Evolutionary conservation across 2,797 vertebrate genomes (phyloP).

Genomic region (Urophycis tenuis): DNA sequence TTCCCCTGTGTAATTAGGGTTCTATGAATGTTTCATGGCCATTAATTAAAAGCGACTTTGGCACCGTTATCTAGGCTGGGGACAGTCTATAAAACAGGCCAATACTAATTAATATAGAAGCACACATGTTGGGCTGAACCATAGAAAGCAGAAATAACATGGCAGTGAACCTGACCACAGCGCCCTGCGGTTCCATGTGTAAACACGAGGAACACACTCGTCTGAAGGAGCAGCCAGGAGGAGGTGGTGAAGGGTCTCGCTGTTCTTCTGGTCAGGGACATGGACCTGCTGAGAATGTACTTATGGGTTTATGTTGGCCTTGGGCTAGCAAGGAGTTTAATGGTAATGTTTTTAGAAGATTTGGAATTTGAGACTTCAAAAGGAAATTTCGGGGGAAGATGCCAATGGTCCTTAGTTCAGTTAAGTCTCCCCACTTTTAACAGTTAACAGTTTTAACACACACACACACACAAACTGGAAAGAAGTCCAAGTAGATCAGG

Average conservation of each 20-base stretch:
- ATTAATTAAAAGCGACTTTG: conserved; percentile 68
- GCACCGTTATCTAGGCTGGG: conserved; percentile 62
- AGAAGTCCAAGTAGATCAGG: background rate
- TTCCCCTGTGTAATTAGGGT: conserved; percentile 56
- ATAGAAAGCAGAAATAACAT: conserved; percentile 27
- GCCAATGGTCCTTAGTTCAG: background rate
- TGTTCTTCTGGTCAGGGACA: background rate
- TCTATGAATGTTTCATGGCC: conserved; percentile 65
- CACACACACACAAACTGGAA: background rate
- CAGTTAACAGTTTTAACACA: background rate
- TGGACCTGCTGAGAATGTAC: background rate
- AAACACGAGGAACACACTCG: conserved; percentile 35
- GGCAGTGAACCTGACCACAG: conserved; percentile 38
- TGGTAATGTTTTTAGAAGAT: background rate
- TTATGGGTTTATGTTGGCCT: background rate
- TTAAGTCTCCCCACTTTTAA: background rate
- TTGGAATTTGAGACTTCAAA: background rate
- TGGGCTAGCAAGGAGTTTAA: background rate
- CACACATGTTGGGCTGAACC: conserved; percentile 41
- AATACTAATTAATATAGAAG: conserved; percentile 62
- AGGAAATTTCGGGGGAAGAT: background rate
- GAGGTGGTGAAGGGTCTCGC: background rate
- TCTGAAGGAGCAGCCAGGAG: conserved; percentile 6
- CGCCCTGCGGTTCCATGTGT: conserved; percentile 25
- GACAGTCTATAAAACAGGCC: conserved; percentile 55